Evolutionary conservation across 2,888 invertebrate species (phyloP).

Genomic region (Dicyrtomina minuta): DNA sequence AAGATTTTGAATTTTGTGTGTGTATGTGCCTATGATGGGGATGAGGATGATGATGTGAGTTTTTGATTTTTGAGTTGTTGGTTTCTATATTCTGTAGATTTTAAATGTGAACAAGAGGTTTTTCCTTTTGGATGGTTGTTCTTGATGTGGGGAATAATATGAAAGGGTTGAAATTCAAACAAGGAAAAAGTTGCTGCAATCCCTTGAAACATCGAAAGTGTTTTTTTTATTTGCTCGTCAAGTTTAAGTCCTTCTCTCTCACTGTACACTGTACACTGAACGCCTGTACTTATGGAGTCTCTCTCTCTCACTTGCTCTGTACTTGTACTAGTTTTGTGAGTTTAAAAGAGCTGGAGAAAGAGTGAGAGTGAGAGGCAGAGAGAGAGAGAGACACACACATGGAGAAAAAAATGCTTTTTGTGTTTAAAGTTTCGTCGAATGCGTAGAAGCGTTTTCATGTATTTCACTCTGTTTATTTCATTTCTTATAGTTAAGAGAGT

Average conservation of each 20-base stretch:
- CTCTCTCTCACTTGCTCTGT: too few relatives aligned
- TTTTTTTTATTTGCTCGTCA: slow-evolving; percentile 33
- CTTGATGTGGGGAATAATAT: too few relatives aligned
- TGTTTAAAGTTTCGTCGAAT: slow-evolving; percentile 22
- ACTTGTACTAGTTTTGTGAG: too few relatives aligned
- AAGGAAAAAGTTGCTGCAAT: slow-evolving; percentile 23
- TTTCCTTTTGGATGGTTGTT: too few relatives aligned
- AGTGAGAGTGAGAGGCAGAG: neutral
- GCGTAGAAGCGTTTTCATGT: slow-evolving; percentile 30
- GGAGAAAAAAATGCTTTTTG: slow-evolving; percentile 16
- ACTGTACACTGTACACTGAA: too few relatives aligned
- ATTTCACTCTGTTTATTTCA: slow-evolving; percentile 10
- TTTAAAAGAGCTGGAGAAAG: too few relatives aligned
- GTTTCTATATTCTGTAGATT: too few relatives aligned
- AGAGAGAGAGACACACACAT: neutral
- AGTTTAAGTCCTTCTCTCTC: slow-evolving; percentile 19
- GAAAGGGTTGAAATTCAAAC: slow-evolving; percentile 29
- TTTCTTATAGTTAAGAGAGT: too few relatives aligned
- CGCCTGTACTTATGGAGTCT: too few relatives aligned
- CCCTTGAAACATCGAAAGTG: slow-evolving; percentile 25
- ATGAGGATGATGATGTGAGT: too few relatives aligned
- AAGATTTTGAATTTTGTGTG: slow-evolving; percentile 13
- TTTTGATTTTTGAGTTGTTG: too few relatives aligned
- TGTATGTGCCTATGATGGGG: slow-evolving; percentile 5
- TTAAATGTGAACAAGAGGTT: too few relatives aligned